phyloP scores from a whole-genome alignment of 2,888 invertebrate species.

The Seladonia tumulorum region DNA sequence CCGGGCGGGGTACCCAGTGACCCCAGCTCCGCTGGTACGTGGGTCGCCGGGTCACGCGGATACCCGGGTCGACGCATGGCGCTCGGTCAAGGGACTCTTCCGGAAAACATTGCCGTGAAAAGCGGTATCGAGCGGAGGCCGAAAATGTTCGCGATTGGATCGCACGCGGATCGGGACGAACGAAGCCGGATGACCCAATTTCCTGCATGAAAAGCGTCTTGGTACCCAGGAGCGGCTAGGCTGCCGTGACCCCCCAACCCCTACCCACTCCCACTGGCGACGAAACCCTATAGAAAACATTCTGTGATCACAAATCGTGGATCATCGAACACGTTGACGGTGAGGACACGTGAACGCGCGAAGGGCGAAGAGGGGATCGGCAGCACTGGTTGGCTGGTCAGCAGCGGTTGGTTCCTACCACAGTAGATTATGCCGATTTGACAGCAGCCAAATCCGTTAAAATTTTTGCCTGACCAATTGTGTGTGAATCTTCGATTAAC shows the following conservation, averaged over 20 bases:
- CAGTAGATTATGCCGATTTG: not conserved
- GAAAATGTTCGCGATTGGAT: conserved; percentile 32
- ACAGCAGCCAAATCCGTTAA: not conserved
- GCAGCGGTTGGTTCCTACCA: not conserved
- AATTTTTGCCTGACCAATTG: not conserved
- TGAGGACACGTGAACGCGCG: not conserved
- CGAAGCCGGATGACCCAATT: conserved; percentile 57
- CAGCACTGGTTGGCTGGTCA: too few relatives aligned
- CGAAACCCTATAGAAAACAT: not conserved
- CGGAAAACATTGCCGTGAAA: conserved; percentile 46
- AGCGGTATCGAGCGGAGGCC: conserved; percentile 21
- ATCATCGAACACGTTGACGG: not conserved
- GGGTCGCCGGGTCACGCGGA: conserved; percentile 78
- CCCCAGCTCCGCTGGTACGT: conserved; percentile 71
- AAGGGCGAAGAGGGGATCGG: not conserved
- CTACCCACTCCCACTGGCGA: not conserved
- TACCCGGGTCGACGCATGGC: conserved; percentile 77
- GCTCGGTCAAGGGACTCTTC: conserved; percentile 70
- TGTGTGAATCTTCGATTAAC: not conserved
- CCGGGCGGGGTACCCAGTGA: conserved; percentile 73
- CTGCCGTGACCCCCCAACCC: not conserved
- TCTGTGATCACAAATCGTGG: not conserved
- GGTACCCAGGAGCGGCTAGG: conserved; percentile 8
- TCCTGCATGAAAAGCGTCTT: conserved; percentile 28
- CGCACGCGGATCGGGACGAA: conserved; percentile 5